Conservation (phyloP, 2,113 vertebrate genomes). For the Ornithorhynchus anatinus region DNA sequence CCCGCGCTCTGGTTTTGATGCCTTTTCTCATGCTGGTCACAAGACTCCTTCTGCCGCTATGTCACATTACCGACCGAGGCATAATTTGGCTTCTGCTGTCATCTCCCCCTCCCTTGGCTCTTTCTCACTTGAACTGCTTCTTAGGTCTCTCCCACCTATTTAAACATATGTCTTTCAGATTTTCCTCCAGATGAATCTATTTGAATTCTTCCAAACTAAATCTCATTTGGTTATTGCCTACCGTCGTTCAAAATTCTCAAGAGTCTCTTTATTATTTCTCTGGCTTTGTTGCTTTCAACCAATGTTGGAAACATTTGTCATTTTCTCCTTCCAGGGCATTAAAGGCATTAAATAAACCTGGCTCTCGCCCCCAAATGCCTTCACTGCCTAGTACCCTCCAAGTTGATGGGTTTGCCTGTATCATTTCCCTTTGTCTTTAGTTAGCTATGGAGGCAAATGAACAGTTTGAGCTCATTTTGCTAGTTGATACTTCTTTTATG, state of each 20-base stretch:
- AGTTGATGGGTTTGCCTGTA: background rate
- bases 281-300: background rate
- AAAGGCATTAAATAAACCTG: constrained; percentile 17
- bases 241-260: background rate
- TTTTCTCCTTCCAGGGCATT: background rate
- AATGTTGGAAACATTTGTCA: background rate
- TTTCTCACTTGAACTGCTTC: background rate
- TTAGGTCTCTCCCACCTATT: background rate
- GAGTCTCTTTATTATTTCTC: background rate
- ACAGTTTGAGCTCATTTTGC: constrained; percentile 36
- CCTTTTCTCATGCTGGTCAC: background rate
- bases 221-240: background rate
- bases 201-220: background rate
- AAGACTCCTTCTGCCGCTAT: background rate
- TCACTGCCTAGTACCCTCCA: too few relatives aligned
- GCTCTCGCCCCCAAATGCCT: too few relatives aligned
- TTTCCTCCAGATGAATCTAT: background rate
- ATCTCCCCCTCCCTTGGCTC: accelerated
- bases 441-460: constrained; percentile 1
- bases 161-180: background rate
- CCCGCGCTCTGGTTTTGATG: background rate
- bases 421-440: constrained; percentile 11
- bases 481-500: constrained; percentile 7
- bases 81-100: background rate
- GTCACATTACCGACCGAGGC: background rate